Evolutionary conservation across 92 coral and sea anemone genomes (phyloP), one percentile per base, ranked within the genome.

Genomic region (Actinostola sp.): DNA sequence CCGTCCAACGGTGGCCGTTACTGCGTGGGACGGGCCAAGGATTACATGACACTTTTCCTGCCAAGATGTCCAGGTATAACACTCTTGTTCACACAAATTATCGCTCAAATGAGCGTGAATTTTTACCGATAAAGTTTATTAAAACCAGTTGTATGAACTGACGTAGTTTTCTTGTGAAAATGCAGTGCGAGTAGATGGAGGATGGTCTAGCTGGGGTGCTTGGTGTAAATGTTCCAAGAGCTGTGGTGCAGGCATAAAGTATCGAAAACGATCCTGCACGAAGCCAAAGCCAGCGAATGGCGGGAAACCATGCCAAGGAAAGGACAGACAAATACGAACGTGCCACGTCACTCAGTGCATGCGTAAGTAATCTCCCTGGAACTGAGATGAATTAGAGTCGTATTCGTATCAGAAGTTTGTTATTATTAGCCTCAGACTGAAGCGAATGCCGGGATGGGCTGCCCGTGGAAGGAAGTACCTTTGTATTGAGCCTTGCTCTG

Each of bases 161-260:
- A n/a, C n/a, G n/a, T n/a, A n/a, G n/a, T n/a, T n/a, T 39, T 39
- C 45, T 39, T 14, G 14, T 39, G 45, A 14, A 14, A 39, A 39
- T 39, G 14, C 45, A 39, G 42, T 36, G 42, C 42, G 17, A 27
- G 63, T 57, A 45, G 71, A 48, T 29, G 71, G 77, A 17, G 72
- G 77, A 61, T 74, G 78, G 64, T 48, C 84, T 41, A 53, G 34
- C 56, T 82, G 86, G 87, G 49, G 77, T 14, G 34, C 75, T 0
- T 82, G 87, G 87, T 59, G 82, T n/a, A 58, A 50, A 31, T 82
- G 87, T 38, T 59, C 87, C 19, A 82, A 82, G 79, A 32, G 66
- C 44, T 82, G 87, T 61, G 87, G 87, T 21, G 20, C 77, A 1
- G 87, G 87, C 34, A 27, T 73, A 8, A 77, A 82, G 66, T 57